These are phyloP conservation scores for Drosophila imparisetae DNA, from an alignment of 2,888 invertebrate genomes.

Conservation along the genomic window DNA sequence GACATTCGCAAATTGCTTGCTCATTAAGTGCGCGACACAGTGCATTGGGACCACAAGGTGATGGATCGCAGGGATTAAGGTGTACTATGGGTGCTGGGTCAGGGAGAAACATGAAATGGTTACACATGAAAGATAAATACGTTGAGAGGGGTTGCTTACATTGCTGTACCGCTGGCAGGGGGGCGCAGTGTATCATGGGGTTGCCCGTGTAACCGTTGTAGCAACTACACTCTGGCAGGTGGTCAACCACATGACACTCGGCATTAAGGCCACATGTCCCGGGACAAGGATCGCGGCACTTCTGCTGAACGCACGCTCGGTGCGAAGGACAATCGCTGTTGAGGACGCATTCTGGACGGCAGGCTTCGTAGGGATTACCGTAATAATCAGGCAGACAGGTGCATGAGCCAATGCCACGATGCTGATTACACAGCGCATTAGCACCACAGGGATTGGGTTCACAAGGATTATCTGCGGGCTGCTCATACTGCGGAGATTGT, in stretches of 20 bases:
- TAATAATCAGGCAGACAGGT: constrained; percentile 89
- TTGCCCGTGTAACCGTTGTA: constrained; percentile 89
- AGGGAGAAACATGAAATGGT: constrained; percentile 5
- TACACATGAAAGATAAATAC: constrained; percentile 12
- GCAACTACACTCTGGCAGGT: constrained; percentile 90
- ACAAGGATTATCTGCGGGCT: constrained; percentile 86
- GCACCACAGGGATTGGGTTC: constrained; percentile 91
- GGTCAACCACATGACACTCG: constrained; percentile 90
- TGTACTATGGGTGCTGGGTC: constrained; percentile 78
- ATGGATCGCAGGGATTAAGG: constrained; percentile 87
- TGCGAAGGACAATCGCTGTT: constrained; percentile 91
- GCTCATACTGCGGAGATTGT: constrained; percentile 66
- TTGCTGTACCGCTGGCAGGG: constrained; percentile 81
- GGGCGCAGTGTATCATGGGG: constrained; percentile 88
- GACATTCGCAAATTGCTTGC: constrained; percentile 89
- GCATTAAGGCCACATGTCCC: constrained; percentile 91
- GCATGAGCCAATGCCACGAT: constrained; percentile 89
- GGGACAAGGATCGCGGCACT: constrained; percentile 92
- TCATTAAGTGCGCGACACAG: constrained; percentile 86
- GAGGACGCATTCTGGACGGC: constrained; percentile 92
- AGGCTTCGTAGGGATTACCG: constrained; percentile 88
- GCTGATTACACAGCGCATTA: constrained; percentile 88
- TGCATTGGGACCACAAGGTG: constrained; percentile 88
- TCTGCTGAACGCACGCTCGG: constrained; percentile 90
- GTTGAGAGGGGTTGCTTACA: constrained; percentile 85